A percentile compares a stretch with the other conserved stretches of the same genome.
Evolutionary conservation across 2,113 vertebrate species (phyloP).

Genomic region (Psittacula cyanocephala): DNA sequence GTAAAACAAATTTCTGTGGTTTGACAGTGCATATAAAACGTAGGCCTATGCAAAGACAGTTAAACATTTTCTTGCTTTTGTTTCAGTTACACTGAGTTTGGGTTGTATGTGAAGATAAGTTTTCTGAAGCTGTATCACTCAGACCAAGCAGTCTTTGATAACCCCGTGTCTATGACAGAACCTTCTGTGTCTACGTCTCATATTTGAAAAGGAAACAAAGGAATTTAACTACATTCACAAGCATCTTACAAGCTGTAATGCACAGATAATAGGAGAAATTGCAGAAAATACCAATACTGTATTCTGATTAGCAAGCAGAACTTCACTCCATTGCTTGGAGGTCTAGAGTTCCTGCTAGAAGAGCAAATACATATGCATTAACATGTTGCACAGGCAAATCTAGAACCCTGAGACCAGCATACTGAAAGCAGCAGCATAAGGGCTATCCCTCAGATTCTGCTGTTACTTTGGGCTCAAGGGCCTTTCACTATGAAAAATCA

Average conservation of each 20-base stretch:
- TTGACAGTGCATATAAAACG: fast-evolving
- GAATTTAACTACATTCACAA: neutral
- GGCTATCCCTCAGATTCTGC: neutral
- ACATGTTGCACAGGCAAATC: neutral
- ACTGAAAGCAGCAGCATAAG: neutral
- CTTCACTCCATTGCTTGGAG: neutral
- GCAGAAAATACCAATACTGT: conserved; percentile 20
- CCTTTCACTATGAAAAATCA: neutral
- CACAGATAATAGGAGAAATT: conserved; percentile 41
- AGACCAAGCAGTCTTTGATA: neutral
- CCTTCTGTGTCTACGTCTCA: neutral
- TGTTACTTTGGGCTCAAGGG: conserved; percentile 11
- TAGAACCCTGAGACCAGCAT: neutral
- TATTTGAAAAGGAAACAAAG: neutral
- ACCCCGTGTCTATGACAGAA: neutral
- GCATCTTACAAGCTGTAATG: neutral
- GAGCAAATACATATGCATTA: neutral
- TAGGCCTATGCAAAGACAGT: neutral
- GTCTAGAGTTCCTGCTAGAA: neutral
- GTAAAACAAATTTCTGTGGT: neutral
- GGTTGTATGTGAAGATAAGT: neutral
- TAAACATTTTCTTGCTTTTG: neutral
- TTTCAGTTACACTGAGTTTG: neutral
- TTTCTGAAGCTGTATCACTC: neutral
- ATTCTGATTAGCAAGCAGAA: conserved; percentile 40